Conservation (phyloP, 2,888 invertebrate species). For the Hoplodrina blanda region DNA sequence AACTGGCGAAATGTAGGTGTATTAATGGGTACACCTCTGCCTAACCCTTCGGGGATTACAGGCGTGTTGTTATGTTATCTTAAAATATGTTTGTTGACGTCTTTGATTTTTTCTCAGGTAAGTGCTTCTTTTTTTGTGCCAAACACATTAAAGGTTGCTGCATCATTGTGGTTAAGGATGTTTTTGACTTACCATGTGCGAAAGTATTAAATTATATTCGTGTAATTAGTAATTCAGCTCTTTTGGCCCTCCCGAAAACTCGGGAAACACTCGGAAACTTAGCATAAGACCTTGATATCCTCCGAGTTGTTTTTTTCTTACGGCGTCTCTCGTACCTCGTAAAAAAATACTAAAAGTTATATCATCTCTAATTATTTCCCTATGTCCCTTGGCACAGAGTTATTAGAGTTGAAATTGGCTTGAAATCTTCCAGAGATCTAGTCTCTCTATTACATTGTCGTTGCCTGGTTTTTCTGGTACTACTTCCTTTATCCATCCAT, state of each 20-base stretch:
- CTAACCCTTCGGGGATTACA: too few relatives aligned
- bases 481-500: too few relatives aligned
- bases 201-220: slow-evolving; percentile 3
- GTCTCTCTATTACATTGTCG: too few relatives aligned
- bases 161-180: slow-evolving; percentile 15
- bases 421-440: too few relatives aligned
- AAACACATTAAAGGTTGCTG: background rate
- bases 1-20: too few relatives aligned
- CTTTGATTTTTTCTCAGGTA: slow-evolving; percentile 14
- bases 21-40: too few relatives aligned
- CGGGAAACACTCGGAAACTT: background rate
- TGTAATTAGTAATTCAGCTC: background rate
- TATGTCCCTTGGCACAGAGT: too few relatives aligned
- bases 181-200: background rate
- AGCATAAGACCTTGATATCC: background rate
- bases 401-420: too few relatives aligned
- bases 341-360: too few relatives aligned
- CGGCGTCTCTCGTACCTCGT: background rate
- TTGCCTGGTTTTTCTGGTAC: too few relatives aligned
- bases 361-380: too few relatives aligned
- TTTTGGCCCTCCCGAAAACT: background rate
- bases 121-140: background rate
- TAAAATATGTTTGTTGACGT: slow-evolving; percentile 3
- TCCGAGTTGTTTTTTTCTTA: background rate
- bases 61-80: background rate